Evolutionary conservation across 53 echinoderm and acorn worm species (phyloP).

Genomic region (Stichopus horrens): DNA sequence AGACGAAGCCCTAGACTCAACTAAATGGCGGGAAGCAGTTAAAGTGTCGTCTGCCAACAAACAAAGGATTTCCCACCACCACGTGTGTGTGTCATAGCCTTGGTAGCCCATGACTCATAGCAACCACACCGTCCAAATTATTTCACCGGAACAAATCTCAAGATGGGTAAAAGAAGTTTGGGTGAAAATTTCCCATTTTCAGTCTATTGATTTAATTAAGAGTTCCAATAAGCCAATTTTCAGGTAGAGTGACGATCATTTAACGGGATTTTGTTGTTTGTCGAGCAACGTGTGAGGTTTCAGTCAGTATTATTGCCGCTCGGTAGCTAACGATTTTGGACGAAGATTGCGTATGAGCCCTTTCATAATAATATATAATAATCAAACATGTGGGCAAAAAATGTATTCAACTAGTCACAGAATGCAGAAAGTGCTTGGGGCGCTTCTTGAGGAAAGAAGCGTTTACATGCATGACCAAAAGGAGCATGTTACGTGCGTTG

Average conservation of each 20-base stretch:
- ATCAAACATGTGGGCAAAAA: too few species aligned
- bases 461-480: too few species aligned
- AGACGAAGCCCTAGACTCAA: neutral
- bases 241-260: conserved; percentile 44
- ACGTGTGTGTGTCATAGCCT: conserved; percentile 15
- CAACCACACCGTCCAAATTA: conserved; percentile 20
- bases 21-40: conserved; percentile 5
- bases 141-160: conserved; percentile 37
- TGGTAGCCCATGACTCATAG: conserved; percentile 37
- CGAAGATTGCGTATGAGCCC: neutral
- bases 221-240: conserved; percentile 42
- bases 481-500: too few species aligned
- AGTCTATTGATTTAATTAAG: conserved; percentile 34
- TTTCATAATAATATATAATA: too few species aligned
- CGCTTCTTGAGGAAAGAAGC: too few species aligned
- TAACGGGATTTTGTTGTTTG: conserved; percentile 31
- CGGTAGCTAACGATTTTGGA: neutral
- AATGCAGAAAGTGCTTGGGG: too few species aligned
- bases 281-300: conserved; percentile 18
- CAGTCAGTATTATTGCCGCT: conserved; percentile 23
- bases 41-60: conserved; percentile 5
- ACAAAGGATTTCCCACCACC: conserved; percentile 24
- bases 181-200: conserved; percentile 37
- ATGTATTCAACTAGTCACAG: too few species aligned
- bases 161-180: conserved; percentile 17